phyloP scores from a whole-genome alignment of 2,888 invertebrate species.

The Chorisops tibialis region DNA sequence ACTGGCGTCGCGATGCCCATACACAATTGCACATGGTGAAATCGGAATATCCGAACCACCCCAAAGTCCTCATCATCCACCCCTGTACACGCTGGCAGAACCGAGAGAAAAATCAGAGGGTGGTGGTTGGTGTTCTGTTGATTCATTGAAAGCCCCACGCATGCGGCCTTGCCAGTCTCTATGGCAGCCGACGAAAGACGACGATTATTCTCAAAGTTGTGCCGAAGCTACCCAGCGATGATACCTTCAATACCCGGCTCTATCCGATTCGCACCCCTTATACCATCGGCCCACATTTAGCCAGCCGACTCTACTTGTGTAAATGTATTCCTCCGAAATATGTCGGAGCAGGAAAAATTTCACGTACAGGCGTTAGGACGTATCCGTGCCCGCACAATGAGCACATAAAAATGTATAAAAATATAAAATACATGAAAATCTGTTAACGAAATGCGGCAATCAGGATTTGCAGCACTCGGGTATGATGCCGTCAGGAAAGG shows the following conservation, averaged over 20 bases:
- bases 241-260: too few relatives aligned
- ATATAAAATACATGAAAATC: neutral
- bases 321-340: neutral
- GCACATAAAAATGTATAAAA: too few relatives aligned
- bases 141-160: conserved; percentile 23
- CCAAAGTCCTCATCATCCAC: neutral
- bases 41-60: conserved; percentile 17
- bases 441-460: conserved; percentile 28
- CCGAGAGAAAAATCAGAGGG: conserved; percentile 12
- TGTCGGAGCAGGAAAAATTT: neutral
- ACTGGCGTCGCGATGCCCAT: conserved; percentile 43
- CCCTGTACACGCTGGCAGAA: conserved; percentile 18
- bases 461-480: conserved; percentile 27
- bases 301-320: neutral
- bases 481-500: conserved; percentile 1
- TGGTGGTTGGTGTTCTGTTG: conserved; percentile 28
- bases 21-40: conserved; percentile 30
- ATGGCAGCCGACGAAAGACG: conserved; percentile 15
- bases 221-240: too few relatives aligned
- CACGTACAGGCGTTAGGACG: too few relatives aligned
- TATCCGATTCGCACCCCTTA: too few relatives aligned
- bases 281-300: neutral
- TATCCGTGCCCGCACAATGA: too few relatives aligned
- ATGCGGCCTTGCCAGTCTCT: neutral
- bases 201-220: neutral